Base-by-base conservation (phyloP, 2,888 invertebrate species). In the Euplagia quadripunctaria region DNA sequence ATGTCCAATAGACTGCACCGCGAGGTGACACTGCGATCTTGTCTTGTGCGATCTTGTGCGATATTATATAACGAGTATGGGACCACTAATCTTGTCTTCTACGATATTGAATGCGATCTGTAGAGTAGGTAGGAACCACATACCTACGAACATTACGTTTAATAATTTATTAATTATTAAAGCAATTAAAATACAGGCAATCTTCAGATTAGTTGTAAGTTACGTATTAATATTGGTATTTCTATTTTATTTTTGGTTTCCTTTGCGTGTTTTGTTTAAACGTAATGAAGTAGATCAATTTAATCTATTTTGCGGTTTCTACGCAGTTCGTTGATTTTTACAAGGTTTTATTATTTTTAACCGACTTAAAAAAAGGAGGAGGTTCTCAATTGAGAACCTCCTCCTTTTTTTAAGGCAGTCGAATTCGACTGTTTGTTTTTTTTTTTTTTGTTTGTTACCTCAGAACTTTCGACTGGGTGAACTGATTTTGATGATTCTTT, bases 11-110 rank as follows among this genome's bases (percentile, higher is more conserved):
- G 70, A 49, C 69, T 12, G 12, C 42, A 61, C 66, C n/a, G 69
- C 31, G 58, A 66, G 20, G 70, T 73, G 73, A 73, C 66, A 66
- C 68, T 68, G 68, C 63, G 52, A 73, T 66, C 70, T 70, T 70
- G 61, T 52, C 20, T 65, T 55, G 73, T 69, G 68, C 49, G 49
- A 61, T 65, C 69, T 66, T 66, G 63, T 73, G 63, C n/a, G 17
- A 49, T 41, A 41, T 49, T 46, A 58, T 58, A 58, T 61, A 61
- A 61, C 61, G 31, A 66, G 20, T 66, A 49, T 11, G 20, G 6
- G 41, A 70, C 51, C 63, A 63, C 5, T 14, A 63, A 64, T 64
- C 51, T 64, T 51, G 41, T 63, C 51, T 17, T 11, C 31, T 63
- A 46, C 14, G 17, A 64, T 70, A 17, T 70, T 31, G n/a, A n/a